Base-by-base conservation (phyloP, 2,888 invertebrate genomes). In the Ormyrus pomaceus region DNA sequence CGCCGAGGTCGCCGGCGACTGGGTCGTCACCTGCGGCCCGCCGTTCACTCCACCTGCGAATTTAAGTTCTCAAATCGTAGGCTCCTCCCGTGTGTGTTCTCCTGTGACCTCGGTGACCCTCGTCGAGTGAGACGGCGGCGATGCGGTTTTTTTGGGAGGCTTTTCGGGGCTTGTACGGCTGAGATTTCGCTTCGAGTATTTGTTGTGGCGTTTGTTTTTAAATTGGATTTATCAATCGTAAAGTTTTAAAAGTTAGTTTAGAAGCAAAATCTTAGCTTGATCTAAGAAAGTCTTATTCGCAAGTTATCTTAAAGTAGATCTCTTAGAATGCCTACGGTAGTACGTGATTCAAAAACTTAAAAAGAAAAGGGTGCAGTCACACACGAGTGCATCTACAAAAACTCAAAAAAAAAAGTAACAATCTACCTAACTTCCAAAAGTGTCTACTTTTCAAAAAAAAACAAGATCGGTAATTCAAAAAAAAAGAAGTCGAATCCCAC, bases 31-130 rank as follows among this genome's bases (percentile, higher is more conserved):
- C 61, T 48, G 78, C n/a, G 46, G 45, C 58, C 64, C 84, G 82
- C 85, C 85, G 83, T 83, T 86, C 73, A 86, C 84, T 82, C 87
- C 88, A 90, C 90, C 90, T 90, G 89, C 65, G 71, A 73, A 79
- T 58, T 51, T 59, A 58, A 48, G 50, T 77, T 9, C 46, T 51
- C 62, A 58, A 34, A 13, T n/a, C n/a, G 19, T 46, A 34, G 45
- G n/a, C 9, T n/a, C 34, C 50, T 13, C 34, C 55, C 19, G 6
- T 70, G 2, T 4, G 34, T 19, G 19, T 19, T 8, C 46, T 51
- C 62, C 61, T 50, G 45, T 50, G 45, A 46, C n/a, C n/a, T 13
- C 53, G 45, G 8, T 34, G 34, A 19, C 50, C 46, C 55, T 46
- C 50, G 9, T 70, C 11, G 34, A 34, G 34, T 4, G 34, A 4